Evolutionary conservation across 2,888 invertebrate genomes (phyloP).

Genomic region (Trachelus tabidus): DNA sequence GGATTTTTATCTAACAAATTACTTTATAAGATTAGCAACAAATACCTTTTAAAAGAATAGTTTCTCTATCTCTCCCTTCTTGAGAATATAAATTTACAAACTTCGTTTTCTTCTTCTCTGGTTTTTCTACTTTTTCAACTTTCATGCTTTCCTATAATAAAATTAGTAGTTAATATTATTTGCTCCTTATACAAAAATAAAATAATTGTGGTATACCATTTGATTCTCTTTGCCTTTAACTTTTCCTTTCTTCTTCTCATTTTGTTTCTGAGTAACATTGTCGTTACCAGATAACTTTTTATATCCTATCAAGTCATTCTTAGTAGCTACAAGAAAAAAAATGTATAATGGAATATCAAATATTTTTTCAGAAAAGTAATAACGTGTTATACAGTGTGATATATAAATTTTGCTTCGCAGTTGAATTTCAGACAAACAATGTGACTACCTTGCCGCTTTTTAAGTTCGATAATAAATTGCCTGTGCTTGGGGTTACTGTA

Average conservation of each 20-base stretch:
- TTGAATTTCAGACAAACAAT: not conserved
- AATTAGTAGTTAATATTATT: not conserved
- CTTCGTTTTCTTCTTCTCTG: constrained; percentile 75
- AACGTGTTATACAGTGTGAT: not conserved
- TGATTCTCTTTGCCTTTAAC: constrained; percentile 39
- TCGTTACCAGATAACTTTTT: constrained; percentile 48
- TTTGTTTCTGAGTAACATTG: constrained; percentile 43
- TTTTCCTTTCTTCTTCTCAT: constrained; percentile 55
- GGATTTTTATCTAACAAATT: constrained; percentile 6
- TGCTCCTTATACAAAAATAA: not conserved
- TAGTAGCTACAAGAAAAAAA: constrained; percentile 28
- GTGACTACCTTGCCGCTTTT: constrained; percentile 36
- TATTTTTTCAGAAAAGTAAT: not conserved
- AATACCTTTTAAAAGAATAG: constrained; percentile 67
- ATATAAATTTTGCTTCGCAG: not conserved
- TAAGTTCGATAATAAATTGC: constrained; percentile 74
- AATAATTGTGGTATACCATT: constrained; percentile 14
- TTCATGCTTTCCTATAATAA: not conserved
- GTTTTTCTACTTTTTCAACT: constrained; percentile 26
- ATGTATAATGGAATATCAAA: not conserved
- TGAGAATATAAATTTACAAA: constrained; percentile 80
- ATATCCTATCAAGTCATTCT: constrained; percentile 39
- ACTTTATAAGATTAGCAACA: not conserved
- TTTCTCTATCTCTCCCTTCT: constrained; percentile 72
- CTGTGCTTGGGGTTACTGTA: constrained; percentile 75